Evolutionary conservation across 2,888 invertebrate species (phyloP).

Genomic region (Xestia xanthographa): DNA sequence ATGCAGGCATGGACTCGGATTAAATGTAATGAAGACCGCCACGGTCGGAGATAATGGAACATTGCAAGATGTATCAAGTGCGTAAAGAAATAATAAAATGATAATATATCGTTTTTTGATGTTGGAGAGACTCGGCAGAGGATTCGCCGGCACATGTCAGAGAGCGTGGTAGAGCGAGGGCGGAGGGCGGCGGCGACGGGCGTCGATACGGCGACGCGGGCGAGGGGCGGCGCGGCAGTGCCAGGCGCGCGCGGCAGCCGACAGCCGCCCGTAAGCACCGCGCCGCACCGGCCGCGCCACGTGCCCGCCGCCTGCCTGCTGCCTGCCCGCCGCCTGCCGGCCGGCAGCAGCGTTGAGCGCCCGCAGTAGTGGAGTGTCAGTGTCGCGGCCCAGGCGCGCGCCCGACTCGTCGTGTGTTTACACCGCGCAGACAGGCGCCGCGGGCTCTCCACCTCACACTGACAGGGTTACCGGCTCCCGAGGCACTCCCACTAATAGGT

Average conservation of each 20-base stretch:
- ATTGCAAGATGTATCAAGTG: conserved; percentile 17
- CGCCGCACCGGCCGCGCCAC: conserved; percentile 66
- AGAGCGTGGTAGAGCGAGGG: conserved; percentile 42
- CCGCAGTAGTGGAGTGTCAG: conserved; percentile 52
- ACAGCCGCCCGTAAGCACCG: conserved; percentile 75
- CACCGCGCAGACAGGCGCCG: conserved; percentile 38
- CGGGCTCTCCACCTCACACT: conserved; percentile 34
- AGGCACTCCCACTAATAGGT: conserved; percentile 57
- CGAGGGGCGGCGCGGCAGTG: conserved; percentile 76
- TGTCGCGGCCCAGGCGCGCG: conserved; percentile 48
- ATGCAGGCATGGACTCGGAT: neutral
- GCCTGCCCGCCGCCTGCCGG: conserved; percentile 19
- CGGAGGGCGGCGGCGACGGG: conserved; percentile 63
- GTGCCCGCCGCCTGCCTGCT: conserved; percentile 49
- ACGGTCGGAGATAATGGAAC: conserved; percentile 21
- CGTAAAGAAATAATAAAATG: conserved; percentile 28
- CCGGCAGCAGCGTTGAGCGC: conserved; percentile 46
- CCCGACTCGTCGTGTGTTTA: conserved; percentile 43
- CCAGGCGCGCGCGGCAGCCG: conserved; percentile 85
- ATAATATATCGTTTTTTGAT: conserved; percentile 37
- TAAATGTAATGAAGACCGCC: neutral
- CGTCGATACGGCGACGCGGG: conserved; percentile 59
- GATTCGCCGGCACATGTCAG: conserved; percentile 37
- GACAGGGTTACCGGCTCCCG: conserved; percentile 35
- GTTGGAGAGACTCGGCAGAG: conserved; percentile 10